Conservation (phyloP, 2,797 vertebrate species). For the Microctenopoma stevenorrisi region DNA sequence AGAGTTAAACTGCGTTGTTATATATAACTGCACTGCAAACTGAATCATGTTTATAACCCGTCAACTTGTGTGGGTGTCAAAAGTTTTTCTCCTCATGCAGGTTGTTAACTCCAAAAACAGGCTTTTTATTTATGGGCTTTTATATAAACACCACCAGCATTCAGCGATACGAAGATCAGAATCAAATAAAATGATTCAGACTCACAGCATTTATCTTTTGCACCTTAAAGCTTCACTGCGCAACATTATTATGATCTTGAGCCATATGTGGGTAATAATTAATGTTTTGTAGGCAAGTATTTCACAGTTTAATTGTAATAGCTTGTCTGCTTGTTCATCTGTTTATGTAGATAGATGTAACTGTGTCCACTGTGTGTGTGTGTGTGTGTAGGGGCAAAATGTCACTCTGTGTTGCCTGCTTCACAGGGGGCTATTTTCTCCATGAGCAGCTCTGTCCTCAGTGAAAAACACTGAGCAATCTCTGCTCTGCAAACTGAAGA, state of each 20-base stretch:
- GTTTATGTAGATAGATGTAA: conserved; percentile 6
- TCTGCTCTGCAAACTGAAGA: conserved; percentile 65
- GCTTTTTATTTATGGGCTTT: conserved; percentile 16
- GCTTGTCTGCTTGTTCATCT: conserved; percentile 22
- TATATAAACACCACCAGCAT: conserved; percentile 5
- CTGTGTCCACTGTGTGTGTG: conserved; percentile 12
- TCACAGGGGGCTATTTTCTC: conserved; percentile 75
- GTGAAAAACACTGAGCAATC: conserved; percentile 57
- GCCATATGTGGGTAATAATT: conserved; percentile 18
- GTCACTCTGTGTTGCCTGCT: conserved; percentile 49
- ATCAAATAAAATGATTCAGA: conserved; percentile 14
- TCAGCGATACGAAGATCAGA: conserved; percentile 29
- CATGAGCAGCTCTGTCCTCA: conserved; percentile 71
- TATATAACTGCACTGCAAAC: conserved; percentile 30
- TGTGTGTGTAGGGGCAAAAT: conserved; percentile 38
- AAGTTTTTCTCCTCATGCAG: conserved; percentile 15
- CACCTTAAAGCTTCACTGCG: background rate
- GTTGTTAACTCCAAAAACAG: conserved; percentile 37
- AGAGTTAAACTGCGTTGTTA: conserved; percentile 18
- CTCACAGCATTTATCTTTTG: conserved; percentile 1
- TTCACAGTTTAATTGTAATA: conserved; percentile 12
- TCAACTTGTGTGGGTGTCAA: conserved; percentile 40
- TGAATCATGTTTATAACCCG: conserved; percentile 40
- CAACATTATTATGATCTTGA: background rate
- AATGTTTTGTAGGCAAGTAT: background rate